These are phyloP conservation scores for Cactoblastis cactorum DNA, from an alignment of 2,888 invertebrate genomes.

Conservation along the genomic window DNA sequence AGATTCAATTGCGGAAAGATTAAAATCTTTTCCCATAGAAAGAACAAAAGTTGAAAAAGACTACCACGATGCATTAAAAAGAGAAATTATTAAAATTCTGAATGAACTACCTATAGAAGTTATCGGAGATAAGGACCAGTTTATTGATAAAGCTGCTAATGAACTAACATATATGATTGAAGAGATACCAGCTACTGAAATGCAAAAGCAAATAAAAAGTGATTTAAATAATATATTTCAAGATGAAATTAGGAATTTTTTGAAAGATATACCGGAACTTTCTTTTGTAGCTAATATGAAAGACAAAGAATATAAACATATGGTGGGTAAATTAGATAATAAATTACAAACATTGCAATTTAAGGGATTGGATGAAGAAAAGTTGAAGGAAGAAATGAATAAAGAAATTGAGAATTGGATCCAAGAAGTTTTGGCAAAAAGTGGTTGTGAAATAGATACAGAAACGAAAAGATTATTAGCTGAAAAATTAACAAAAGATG, in stretches of 20 bases:
- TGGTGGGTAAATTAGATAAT: conserved; percentile 21
- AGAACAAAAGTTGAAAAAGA: conserved; percentile 21
- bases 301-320: conserved; percentile 14
- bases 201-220: conserved; percentile 7
- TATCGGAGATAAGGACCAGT: conserved; percentile 14
- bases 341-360: conserved; percentile 25
- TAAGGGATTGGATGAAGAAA: conserved; percentile 17
- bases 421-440: conserved; percentile 18
- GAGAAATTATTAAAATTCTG: conserved; percentile 27
- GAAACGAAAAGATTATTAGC: conserved; percentile 18
- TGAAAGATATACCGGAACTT: conserved; percentile 20
- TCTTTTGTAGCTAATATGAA: background rate
- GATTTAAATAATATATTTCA: conserved; percentile 14
- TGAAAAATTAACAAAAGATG: conserved; percentile 14
- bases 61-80: conserved; percentile 25
- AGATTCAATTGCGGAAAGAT: conserved; percentile 23
- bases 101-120: conserved; percentile 23
- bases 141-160: conserved; percentile 19
- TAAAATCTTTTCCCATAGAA: conserved; percentile 24
- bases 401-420: conserved; percentile 30
- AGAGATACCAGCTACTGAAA: conserved; percentile 17
- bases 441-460: conserved; percentile 14
- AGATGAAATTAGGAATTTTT: conserved; percentile 21
- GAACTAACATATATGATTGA: conserved; percentile 24
- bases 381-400: conserved; percentile 22